Percentiles rank a stretch among this genome's conserved stretches.
Evolutionary conservation across 1,140 invertebrate genomes (phyloP).

Genomic region (Trichonephila clavipes): DNA sequence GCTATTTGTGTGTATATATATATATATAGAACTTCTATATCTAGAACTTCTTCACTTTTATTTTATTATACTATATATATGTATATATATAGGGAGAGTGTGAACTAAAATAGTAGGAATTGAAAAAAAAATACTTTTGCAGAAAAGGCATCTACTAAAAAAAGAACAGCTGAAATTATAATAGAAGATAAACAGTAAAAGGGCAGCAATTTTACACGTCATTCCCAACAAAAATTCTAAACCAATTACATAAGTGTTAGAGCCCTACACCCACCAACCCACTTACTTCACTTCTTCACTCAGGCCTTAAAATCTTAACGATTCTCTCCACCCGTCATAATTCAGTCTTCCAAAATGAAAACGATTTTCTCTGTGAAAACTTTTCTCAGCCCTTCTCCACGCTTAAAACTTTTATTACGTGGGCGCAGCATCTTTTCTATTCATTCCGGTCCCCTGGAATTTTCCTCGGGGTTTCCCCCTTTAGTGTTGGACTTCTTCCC

Average conservation of each 20-base stretch:
- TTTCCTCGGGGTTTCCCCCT: neutral
- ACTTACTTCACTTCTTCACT: neutral
- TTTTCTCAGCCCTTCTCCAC: neutral
- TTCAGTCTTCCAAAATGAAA: conserved; percentile 32
- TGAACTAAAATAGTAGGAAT: no score
- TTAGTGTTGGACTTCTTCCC: neutral
- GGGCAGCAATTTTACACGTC: no score
- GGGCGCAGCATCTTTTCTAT: neutral
- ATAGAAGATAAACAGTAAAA: no score
- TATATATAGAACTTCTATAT: no score
- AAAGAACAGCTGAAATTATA: no score
- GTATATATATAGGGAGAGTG: no score
- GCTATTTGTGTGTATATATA: no score
- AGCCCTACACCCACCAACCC: neutral
- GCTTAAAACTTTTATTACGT: conserved; percentile 50
- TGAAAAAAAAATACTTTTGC: no score
- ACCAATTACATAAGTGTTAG: neutral
- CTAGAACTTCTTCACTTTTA: no score
- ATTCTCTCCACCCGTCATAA: conserved; percentile 36
- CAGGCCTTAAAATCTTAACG: conserved; percentile 34
- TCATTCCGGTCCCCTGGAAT: conserved; percentile 1
- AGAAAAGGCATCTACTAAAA: no score
- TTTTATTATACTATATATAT: no score
- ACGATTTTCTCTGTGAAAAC: conserved; percentile 24
- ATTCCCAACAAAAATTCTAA: no score